Evolutionary conservation across 2,797 vertebrate species (phyloP).

Genomic region (Adrianichthys oophorus): DNA sequence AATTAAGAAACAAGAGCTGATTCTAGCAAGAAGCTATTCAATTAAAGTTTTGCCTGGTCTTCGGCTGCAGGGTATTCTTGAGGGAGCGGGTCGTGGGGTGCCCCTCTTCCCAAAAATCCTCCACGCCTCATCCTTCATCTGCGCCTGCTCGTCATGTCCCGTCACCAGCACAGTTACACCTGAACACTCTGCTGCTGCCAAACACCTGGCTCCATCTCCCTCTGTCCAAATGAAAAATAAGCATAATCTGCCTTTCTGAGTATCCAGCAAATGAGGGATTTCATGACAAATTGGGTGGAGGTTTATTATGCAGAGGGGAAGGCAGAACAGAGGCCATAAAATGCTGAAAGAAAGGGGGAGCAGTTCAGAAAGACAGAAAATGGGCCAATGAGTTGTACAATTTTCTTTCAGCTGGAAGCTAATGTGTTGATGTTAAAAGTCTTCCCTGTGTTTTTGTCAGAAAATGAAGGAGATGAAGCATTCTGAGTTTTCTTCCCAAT

Average conservation of each 20-base stretch:
- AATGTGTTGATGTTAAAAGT: constrained; percentile 39
- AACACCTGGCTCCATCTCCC: constrained; percentile 99
- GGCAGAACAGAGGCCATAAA: constrained; percentile 80
- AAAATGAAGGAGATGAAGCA: constrained; percentile 4
- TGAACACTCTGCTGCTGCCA: constrained; percentile 99
- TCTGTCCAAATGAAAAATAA: constrained; percentile 99
- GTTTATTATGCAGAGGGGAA: constrained; percentile 86
- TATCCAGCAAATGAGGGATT: constrained; percentile 99
- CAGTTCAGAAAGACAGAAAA: constrained; percentile 48
- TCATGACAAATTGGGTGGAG: constrained; percentile 98
- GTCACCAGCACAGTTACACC: constrained; percentile 98
- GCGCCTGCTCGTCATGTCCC: constrained; percentile 95
- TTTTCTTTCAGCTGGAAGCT: constrained; percentile 44
- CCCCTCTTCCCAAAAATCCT: constrained; percentile 90
- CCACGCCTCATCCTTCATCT: constrained; percentile 99
- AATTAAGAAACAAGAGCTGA: constrained; percentile 79
- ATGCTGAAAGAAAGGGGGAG: constrained; percentile 42
- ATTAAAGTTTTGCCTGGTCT: constrained; percentile 78
- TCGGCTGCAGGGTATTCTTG: constrained; percentile 84
- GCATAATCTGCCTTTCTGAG: constrained; percentile 99
- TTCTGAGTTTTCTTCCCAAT: neutral
- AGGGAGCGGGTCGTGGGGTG: constrained; percentile 90
- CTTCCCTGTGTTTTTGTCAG: constrained; percentile 8
- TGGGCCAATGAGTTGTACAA: constrained; percentile 61
- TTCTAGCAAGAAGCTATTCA: constrained; percentile 72